A percentile compares a stretch with the other conserved stretches of the same genome.
Evolutionary conservation across 2,113 vertebrate genomes (phyloP).

Genomic region (Scytalopus superciliaris): DNA sequence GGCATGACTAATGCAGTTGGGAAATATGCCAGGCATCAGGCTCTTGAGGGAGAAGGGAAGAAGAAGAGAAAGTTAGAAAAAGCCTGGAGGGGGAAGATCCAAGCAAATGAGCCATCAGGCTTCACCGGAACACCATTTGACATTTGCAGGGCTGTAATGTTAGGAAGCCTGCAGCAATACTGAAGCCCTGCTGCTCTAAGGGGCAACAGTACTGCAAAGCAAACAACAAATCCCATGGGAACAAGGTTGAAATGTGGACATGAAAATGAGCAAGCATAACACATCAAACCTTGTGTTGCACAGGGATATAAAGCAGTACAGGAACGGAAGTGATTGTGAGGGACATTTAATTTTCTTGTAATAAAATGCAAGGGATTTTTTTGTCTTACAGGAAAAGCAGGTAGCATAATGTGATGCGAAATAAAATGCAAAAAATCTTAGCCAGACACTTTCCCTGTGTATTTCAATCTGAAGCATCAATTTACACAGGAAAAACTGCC

Average conservation of each 20-base stretch:
- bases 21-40: constrained; percentile 9
- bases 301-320: background rate
- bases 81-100: background rate
- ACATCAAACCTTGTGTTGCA: background rate
- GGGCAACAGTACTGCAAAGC: background rate
- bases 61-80: constrained; percentile 12
- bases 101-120: constrained; percentile 7
- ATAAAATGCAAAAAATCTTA: background rate
- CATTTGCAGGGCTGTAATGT: constrained; percentile 31
- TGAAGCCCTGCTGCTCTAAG: background rate
- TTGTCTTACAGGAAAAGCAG: background rate
- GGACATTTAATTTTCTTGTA: background rate
- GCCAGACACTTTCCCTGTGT: background rate
- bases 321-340: background rate
- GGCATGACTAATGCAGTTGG: constrained; percentile 35
- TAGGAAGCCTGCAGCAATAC: background rate
- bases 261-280: background rate
- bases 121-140: background rate
- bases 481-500: background rate
- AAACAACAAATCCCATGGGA: background rate
- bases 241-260: background rate
- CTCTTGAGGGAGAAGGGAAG: background rate
- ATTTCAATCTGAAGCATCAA: constrained; percentile 22
- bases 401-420: background rate
- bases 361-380: background rate